These are phyloP conservation scores for Latrodectus elegans DNA, from an alignment of 2,888 invertebrate genomes.

Conservation along the genomic window DNA sequence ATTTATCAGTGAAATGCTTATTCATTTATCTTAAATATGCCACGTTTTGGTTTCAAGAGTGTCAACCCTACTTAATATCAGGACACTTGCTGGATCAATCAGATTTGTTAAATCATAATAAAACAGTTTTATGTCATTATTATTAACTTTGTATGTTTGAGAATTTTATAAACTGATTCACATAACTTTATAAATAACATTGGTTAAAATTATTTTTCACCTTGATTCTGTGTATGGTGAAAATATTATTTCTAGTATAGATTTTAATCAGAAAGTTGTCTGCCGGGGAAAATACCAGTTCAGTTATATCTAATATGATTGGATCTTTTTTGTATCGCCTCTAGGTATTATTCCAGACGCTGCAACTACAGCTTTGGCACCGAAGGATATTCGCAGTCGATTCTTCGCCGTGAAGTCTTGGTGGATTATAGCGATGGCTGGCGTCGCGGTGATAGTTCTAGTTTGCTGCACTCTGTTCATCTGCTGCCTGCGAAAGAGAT, in stretches of 20 bases:
- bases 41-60: no score
- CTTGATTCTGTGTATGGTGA: no score
- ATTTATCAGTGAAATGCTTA: no score
- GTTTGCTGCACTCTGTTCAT: conserved; percentile 43
- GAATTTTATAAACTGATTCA: no score
- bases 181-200: no score
- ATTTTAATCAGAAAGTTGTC: neutral
- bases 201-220: no score
- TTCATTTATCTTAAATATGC: no score
- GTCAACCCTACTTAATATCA: no score
- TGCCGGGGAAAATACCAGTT: neutral
- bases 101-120: no score
- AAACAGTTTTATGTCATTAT: no score
- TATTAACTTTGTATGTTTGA: no score
- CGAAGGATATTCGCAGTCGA: conserved; percentile 11
- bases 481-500: conserved; percentile 56
- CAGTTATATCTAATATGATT: neutral
- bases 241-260: neutral
- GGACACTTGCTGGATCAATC: no score
- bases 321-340: neutral
- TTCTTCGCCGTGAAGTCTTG: conserved; percentile 30
- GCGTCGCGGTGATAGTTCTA: conserved; percentile 19
- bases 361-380: conserved; percentile 23
- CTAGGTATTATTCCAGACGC: conserved; percentile 47
- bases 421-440: conserved; percentile 56